Evolutionary conservation across 2,888 invertebrate species (phyloP).

Genomic region (Folsomia manolachei): DNA sequence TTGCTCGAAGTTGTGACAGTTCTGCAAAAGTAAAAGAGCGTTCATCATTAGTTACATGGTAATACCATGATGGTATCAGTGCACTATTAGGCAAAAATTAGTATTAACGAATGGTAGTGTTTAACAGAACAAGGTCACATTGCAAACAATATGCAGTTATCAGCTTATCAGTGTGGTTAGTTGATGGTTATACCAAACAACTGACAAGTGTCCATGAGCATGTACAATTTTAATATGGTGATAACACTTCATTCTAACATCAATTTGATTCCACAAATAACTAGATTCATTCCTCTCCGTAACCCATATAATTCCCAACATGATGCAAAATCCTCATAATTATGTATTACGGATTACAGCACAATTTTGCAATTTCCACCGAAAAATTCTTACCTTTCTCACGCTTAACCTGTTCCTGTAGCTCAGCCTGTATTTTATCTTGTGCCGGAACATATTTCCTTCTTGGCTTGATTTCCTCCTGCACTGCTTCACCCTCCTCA

Average conservation of each 20-base stretch:
- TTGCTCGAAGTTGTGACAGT: slow-evolving; percentile 37
- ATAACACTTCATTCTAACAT: neutral
- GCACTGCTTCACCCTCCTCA: slow-evolving; percentile 22
- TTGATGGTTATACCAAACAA: no score
- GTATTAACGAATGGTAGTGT: no score
- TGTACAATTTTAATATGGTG: neutral
- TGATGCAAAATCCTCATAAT: neutral
- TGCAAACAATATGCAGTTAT: neutral
- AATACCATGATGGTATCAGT: no score
- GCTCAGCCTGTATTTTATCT: slow-evolving; percentile 42
- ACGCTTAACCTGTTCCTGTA: slow-evolving; percentile 40
- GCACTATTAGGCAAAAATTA: no score
- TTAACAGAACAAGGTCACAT: no score
- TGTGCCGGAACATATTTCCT: slow-evolving; percentile 43
- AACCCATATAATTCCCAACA: neutral
- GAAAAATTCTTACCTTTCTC: slow-evolving; percentile 37
- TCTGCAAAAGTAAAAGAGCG: slow-evolving; percentile 23
- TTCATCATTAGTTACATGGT: no score
- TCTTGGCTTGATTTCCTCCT: slow-evolving; percentile 37
- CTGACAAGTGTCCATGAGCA: neutral
- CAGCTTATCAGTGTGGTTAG: neutral
- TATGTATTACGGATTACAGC: neutral
- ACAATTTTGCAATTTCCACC: neutral
- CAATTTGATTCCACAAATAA: no score
- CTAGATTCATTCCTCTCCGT: no score